These are phyloP conservation scores for Mohoua ochrocephala DNA, from an alignment of 2,113 vertebrate species.

Conservation along the genomic window DNA sequence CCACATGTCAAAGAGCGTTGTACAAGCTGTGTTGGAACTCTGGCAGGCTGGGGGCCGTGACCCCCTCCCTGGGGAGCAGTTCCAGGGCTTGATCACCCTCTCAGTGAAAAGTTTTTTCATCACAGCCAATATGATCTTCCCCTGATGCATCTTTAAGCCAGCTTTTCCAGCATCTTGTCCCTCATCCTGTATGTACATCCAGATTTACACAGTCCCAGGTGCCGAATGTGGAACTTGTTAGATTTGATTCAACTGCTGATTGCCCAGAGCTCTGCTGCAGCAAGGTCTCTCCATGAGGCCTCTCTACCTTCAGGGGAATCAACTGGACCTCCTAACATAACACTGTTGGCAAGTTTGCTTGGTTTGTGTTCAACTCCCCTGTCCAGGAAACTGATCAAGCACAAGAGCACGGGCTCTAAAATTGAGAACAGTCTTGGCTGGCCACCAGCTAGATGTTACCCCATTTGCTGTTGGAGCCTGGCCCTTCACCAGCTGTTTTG, in stretches of 20 bases:
- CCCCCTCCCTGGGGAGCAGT: not conserved
- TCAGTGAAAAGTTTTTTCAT: not conserved
- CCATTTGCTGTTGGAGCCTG: not conserved
- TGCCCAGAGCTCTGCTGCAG: not conserved
- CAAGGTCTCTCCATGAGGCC: not conserved
- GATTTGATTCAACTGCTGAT: not conserved
- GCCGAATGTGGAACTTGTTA: not conserved
- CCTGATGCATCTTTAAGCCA: not conserved
- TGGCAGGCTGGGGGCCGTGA: not conserved
- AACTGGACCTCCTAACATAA: not conserved
- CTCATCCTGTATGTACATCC: rapidly evolving
- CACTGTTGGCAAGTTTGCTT: not conserved
- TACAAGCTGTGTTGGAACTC: not conserved
- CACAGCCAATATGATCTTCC: not conserved
- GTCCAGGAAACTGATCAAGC: not conserved
- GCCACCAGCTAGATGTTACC: not conserved
- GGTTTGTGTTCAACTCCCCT: not conserved
- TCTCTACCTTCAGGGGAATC: not conserved
- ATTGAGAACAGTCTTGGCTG: not conserved
- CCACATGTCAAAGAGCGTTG: rapidly evolving
- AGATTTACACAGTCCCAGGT: not conserved
- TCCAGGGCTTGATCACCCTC: not conserved
- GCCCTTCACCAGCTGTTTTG: not conserved
- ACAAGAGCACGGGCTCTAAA: not conserved
- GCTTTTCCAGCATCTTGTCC: not conserved